These are phyloP conservation scores for Drosophila cognata DNA, from an alignment of 2,888 invertebrate genomes.

Conservation along the genomic window DNA sequence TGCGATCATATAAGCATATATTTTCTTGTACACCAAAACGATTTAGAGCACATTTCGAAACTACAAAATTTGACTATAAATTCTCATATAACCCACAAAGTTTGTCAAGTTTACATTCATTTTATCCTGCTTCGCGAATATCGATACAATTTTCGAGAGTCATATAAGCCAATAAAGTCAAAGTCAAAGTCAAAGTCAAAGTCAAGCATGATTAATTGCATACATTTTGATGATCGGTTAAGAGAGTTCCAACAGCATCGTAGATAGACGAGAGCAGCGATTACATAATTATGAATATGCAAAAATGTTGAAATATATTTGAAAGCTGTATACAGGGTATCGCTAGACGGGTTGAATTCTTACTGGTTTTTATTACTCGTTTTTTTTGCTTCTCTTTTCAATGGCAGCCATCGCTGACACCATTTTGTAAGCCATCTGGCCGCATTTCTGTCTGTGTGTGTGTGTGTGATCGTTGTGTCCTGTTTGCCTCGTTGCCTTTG, in stretches of 20 bases:
- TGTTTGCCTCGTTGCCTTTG: background rate
- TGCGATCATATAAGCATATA: background rate
- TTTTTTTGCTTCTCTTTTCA: slow-evolving; percentile 39
- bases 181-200: too few species aligned
- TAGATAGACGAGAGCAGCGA: background rate
- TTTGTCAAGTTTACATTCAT: too few species aligned
- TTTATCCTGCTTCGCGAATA: too few species aligned
- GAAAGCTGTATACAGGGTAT: background rate
- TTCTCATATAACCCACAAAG: too few species aligned
- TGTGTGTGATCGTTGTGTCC: slow-evolving; percentile 1
- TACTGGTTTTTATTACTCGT: background rate
- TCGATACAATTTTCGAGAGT: too few species aligned
- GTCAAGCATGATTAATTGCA: too few species aligned
- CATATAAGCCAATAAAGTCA: too few species aligned
- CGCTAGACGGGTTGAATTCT: background rate
- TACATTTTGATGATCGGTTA: too few species aligned
- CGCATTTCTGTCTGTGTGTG: slow-evolving; percentile 7
- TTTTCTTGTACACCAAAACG: background rate
- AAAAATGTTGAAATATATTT: background rate
- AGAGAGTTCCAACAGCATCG: too few species aligned
- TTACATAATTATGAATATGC: background rate
- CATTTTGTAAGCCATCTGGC: slow-evolving; percentile 54
- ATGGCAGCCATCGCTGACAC: slow-evolving; percentile 72
- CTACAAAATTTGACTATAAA: background rate
- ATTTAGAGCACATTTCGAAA: background rate